Evolutionary conservation across 2,888 invertebrate genomes (phyloP).

Genomic region (Bruchidius siliquastri): DNA sequence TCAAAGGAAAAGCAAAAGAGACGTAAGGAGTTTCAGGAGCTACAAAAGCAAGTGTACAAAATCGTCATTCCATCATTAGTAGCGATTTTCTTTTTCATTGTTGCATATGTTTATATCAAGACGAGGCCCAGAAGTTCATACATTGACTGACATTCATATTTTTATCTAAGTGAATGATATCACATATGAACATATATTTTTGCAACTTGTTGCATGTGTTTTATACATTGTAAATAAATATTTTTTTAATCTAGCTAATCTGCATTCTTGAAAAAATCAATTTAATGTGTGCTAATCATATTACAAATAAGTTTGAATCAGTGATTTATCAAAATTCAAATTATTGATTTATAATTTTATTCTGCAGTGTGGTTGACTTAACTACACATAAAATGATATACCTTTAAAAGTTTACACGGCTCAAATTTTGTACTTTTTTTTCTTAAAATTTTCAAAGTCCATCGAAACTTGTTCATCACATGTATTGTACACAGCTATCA

Average conservation of each 20-base stretch:
- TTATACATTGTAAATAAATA: slow-evolving; percentile 13
- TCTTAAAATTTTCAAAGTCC: too few species aligned
- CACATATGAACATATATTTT: slow-evolving; percentile 21
- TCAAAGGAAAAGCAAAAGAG: slow-evolving; percentile 79
- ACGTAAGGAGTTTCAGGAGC: slow-evolving; percentile 76
- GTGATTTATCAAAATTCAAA: too few species aligned
- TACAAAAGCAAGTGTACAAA: slow-evolving; percentile 73
- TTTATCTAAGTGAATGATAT: slow-evolving; percentile 12
- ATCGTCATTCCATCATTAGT: slow-evolving; percentile 70
- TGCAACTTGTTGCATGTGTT: slow-evolving; percentile 18
- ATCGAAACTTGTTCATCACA: too few species aligned
- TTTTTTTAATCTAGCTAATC: slow-evolving; percentile 4
- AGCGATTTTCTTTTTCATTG: slow-evolving; percentile 66
- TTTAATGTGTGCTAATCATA: too few species aligned
- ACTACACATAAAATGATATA: too few species aligned
- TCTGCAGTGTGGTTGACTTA: too few species aligned
- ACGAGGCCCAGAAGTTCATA: slow-evolving; percentile 58
- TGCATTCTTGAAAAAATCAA: too few species aligned
- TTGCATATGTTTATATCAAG: slow-evolving; percentile 73
- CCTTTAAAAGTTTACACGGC: too few species aligned
- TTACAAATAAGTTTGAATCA: too few species aligned
- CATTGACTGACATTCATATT: slow-evolving; percentile 24
- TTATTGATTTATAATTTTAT: too few species aligned
- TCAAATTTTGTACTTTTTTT: too few species aligned
- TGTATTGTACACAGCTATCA: too few species aligned